These are phyloP conservation scores for Drosophila ezoana DNA, from an alignment of 2,888 invertebrate species.

Conservation along the genomic window DNA sequence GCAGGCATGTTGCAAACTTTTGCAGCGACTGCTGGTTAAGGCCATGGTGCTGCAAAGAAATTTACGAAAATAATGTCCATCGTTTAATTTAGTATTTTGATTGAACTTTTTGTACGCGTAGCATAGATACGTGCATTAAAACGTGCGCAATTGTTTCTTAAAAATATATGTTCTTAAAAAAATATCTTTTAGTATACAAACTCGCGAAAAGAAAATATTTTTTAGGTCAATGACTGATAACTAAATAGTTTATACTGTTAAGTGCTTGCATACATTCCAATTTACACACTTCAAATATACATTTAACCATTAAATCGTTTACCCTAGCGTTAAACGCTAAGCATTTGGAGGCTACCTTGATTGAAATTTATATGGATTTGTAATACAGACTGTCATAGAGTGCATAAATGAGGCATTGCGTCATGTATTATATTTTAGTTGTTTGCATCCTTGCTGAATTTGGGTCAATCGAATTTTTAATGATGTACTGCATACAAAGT, in stretches of 20 bases:
- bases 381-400: slow-evolving; percentile 12
- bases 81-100: neutral
- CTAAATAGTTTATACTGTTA: neutral
- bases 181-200: too few species aligned
- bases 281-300: neutral
- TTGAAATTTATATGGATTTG: slow-evolving; percentile 55
- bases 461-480: slow-evolving; percentile 75
- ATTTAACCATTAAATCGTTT: neutral
- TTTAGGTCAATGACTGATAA: neutral
- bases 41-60: slow-evolving; percentile 73
- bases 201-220: too few species aligned
- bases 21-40: slow-evolving; percentile 85
- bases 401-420: slow-evolving; percentile 1
- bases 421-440: slow-evolving; percentile 31
- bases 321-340: slow-evolving; percentile 25
- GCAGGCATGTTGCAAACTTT: slow-evolving; percentile 85
- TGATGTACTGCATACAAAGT: slow-evolving; percentile 54
- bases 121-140: too few species aligned
- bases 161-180: too few species aligned
- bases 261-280: slow-evolving; percentile 1
- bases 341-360: slow-evolving; percentile 44
- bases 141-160: too few species aligned
- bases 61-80: slow-evolving; percentile 1
- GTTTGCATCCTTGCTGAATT: slow-evolving; percentile 54
- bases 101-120: neutral